Evolutionary conservation across 1,140 invertebrate genomes (phyloP).

Genomic region (Venustaconcha ellipsiformis): DNA sequence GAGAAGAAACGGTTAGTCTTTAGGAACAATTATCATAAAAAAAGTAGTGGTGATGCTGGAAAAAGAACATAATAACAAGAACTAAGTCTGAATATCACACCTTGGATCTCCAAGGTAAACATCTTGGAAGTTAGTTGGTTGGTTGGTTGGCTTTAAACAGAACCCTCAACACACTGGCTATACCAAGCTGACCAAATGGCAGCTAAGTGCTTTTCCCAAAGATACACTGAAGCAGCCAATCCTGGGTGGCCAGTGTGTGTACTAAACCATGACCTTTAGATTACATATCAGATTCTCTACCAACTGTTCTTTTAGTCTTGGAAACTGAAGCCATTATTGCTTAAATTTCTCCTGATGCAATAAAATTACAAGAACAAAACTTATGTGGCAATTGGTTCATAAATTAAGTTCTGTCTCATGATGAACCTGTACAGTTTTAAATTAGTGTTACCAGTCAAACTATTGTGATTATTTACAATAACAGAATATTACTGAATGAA

Average conservation of each 20-base stretch:
- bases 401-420: not conserved
- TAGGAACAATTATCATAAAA: not conserved
- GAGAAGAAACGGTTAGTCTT: slow-evolving; percentile 13
- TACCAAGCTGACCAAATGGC: not conserved
- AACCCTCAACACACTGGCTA: too few species aligned
- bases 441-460: not conserved
- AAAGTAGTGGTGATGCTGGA: not conserved
- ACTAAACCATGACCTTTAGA: too few species aligned
- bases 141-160: not conserved
- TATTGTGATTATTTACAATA: not conserved
- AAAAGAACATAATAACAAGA: not conserved
- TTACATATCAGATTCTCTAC: too few species aligned
- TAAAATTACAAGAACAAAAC: not conserved
- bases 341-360: not conserved
- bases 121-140: not conserved
- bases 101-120: not conserved
- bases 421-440: not conserved
- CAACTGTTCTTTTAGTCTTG: not conserved
- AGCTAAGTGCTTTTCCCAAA: not conserved
- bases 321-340: not conserved
- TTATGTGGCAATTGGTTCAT: not conserved
- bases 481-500: not conserved
- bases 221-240: not conserved
- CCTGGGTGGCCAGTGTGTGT: too few species aligned
- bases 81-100: not conserved